A percentile compares a stretch with the other conserved stretches of the same genome.
These are phyloP conservation scores for Loxodonta africana DNA, from an alignment of 2,113 vertebrate genomes.

Conservation along the genomic window DNA sequence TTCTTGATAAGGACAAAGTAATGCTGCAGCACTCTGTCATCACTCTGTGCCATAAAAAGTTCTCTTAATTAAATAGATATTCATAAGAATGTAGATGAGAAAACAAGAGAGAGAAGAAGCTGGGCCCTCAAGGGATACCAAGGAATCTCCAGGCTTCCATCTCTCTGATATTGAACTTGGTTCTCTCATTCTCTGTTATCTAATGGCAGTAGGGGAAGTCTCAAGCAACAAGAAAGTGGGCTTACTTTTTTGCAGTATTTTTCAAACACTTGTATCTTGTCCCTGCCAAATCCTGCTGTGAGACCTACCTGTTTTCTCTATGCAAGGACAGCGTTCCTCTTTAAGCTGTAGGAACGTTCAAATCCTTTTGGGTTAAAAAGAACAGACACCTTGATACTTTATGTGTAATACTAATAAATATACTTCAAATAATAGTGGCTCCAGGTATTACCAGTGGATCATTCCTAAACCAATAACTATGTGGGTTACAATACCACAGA, in stretches of 20 bases:
- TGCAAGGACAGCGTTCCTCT: not conserved
- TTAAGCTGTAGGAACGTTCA: slow-evolving; percentile 27
- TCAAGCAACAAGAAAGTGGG: not conserved
- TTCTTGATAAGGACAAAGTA: not conserved
- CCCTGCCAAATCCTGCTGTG: not conserved
- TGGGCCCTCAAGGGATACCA: not conserved
- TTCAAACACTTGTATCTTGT: not conserved
- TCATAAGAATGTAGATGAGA: not conserved
- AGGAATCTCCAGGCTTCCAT: not conserved
- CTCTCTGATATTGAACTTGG: not conserved
- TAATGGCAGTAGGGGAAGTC: not conserved
- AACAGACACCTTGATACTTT: not conserved
- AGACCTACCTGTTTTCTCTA: not conserved
- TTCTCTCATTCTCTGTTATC: not conserved
- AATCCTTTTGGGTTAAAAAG: not conserved
- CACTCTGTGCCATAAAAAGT: not conserved
- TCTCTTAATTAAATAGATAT: slow-evolving; percentile 8
- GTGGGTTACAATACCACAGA: not conserved
- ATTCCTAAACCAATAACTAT: not conserved
- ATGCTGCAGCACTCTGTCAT: not conserved
- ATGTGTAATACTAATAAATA: not conserved
- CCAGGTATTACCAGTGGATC: not conserved
- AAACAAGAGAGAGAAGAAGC: slow-evolving; percentile 31
- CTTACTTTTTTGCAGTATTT: not conserved
- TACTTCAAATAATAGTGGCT: not conserved